Base-by-base conservation (phyloP, 2,888 invertebrate species). In the Phasia obesa region DNA sequence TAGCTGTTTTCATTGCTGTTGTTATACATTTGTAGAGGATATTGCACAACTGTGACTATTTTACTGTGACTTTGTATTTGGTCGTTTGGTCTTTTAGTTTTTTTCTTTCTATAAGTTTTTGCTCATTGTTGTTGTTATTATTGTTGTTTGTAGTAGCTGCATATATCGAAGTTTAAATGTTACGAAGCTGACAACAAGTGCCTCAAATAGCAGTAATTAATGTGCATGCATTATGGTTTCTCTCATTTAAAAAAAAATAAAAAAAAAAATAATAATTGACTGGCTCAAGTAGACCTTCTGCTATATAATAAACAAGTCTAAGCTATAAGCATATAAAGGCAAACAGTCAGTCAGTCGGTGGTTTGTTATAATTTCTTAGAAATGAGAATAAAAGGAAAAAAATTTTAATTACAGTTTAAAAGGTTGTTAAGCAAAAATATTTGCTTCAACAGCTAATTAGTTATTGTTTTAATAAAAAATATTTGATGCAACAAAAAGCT, bases 11-110 rank as follows among this genome's bases (percentile, higher is more conserved):
- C n/a, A 49, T 60, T 75, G 35, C 38, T 49, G 47, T 73, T 74
- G 73, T 64, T 84, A 77, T 73, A 81, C 75, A 78, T 76, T 81
- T 82, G 57, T 70, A 77, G 71, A 77, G 80, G 76, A 79, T 75
- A 84, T 85, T 86, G 81, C 85, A 81, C 84, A 84, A 84, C 75
- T 84, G 83, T 74, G 76, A 80, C 67, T 83, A 71, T 85, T 71
- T 81, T 78, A 69, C 60, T 85, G 76, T 77, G 80, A 84, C 74
- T 77, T 82, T 76, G 79, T 83, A 38, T 65, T 65, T 85, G 59
- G 71, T 67, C 49, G 53, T 69, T 81, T 84, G 77, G 77, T 79
- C 74, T 71, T 62, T 82, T 64, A 65, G 65, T 31, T 84, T 77
- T 77, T 80, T 49, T 73, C 47, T 51, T 42, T 47, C 7, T 44